Evolutionary conservation across 2,797 vertebrate genomes (phyloP).

Genomic region (Tokudaia tokunoshimensis): DNA sequence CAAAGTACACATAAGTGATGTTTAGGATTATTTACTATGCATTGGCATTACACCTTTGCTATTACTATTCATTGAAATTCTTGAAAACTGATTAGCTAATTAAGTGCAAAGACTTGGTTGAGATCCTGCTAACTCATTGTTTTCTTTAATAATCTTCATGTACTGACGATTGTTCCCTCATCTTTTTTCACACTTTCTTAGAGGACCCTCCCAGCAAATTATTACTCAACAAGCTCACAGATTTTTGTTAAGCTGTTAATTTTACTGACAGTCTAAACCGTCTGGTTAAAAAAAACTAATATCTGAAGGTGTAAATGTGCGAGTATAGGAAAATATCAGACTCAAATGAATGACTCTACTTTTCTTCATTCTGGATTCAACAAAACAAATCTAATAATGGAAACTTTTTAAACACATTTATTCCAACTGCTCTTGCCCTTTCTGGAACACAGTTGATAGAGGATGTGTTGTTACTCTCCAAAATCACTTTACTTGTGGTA

Average conservation of each 20-base stretch:
- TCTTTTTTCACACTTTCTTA: background rate
- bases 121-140: slow-evolving; percentile 86
- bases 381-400: slow-evolving; percentile 64
- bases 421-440: background rate
- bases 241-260: background rate
- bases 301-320: slow-evolving; percentile 25
- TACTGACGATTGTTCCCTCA: slow-evolving; percentile 57
- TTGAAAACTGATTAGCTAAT: slow-evolving; percentile 89
- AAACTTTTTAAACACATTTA: background rate
- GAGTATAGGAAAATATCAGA: background rate
- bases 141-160: slow-evolving; percentile 85
- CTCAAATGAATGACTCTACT: background rate
- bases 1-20: slow-evolving; percentile 85
- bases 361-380: slow-evolving; percentile 10
- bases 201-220: slow-evolving; percentile 54
- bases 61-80: slow-evolving; percentile 88
- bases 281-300: slow-evolving; percentile 57
- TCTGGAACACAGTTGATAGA: background rate
- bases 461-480: background rate
- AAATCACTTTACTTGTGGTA: background rate
- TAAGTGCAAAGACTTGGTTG: slow-evolving; percentile 82
- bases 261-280: background rate
- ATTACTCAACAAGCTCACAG: slow-evolving; percentile 34
- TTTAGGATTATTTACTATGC: slow-evolving; percentile 89
- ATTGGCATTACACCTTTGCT: slow-evolving; percentile 87